Evolutionary conservation across 92 coral and sea anemone genomes (phyloP), one percentile per base, ranked within the genome.

Genomic region (Palythoa grandiflora): DNA sequence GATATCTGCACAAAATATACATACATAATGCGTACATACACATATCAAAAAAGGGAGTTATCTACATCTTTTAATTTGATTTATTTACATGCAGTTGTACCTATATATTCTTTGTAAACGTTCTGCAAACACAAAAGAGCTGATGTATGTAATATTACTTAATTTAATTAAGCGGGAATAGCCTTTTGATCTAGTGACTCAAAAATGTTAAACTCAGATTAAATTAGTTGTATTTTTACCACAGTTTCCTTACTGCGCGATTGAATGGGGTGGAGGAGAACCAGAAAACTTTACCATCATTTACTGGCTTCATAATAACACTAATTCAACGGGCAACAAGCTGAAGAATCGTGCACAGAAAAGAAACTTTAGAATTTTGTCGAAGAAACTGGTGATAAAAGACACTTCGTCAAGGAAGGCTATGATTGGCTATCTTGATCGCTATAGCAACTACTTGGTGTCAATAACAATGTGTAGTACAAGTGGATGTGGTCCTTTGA

Each of bases 361-460:
- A 38, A 8, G 70, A 14, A 79, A 78, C 68, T 78, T 51, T 15
- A 28, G 28, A 44, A 37, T 51, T 19, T 36, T 54, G 17, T n/a
- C 47, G 16, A 48, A 68, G 54, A 44, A 53, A 37, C 17, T 60
- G n/a, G 72, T 57, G 14, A 38, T 38, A 14, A 79, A 28, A 57
- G 47, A 79, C 72, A 60, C 36, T 14, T 59, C 73, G 6, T 59
- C 84, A 44, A 55, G 84, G 38, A 60, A 51, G 9, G 72, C 73
- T 60, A 73, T 79, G 72, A 79, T 79, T 79, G 73, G 72, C 72
- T 16, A 39, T 20, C 70, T 79, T 2, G 84, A 79, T 7, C 84
- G 72, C 55, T 59, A 79, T 52, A 79, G n/a, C n/a, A 79, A 55
- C 84, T 79, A 79, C 71, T 39, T 79, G n/a, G 53, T 79, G 50